phyloP scores from a whole-genome alignment of 2,888 invertebrate genomes.

The Drosophila pseudotalamancana region DNA sequence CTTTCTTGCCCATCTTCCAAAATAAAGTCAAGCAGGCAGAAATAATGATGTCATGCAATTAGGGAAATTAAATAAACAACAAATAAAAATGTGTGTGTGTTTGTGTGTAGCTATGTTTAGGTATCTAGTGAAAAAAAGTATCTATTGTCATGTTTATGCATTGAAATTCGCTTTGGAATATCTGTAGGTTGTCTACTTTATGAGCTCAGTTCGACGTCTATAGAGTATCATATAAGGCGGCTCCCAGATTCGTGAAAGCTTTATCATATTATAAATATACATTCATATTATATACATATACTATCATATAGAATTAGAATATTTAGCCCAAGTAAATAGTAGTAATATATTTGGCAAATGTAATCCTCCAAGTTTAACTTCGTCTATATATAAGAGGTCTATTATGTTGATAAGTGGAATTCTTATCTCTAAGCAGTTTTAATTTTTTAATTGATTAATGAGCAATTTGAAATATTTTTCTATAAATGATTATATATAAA shows the following conservation, averaged over 20 bases:
- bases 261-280: no score
- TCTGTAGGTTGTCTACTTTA: conserved; percentile 1
- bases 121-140: background rate
- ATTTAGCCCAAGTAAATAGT: no score
- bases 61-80: conserved; percentile 12
- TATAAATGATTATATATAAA: no score
- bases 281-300: no score
- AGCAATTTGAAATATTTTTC: no score
- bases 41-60: conserved; percentile 40
- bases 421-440: no score
- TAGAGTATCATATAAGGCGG: background rate
- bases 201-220: background rate
- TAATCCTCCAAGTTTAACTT: no score
- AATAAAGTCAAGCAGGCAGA: background rate
- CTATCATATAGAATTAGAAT: no score
- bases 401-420: no score
- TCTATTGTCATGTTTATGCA: background rate
- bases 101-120: background rate
- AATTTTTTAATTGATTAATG: no score
- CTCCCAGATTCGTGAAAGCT: background rate
- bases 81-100: background rate
- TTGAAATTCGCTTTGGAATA: background rate
- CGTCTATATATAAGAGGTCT: no score
- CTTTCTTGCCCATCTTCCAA: background rate
- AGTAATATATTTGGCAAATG: no score